These are phyloP conservation scores for Brachionus rotundiformis DNA, from an alignment of 1,140 invertebrate species.

Conservation along the genomic window DNA sequence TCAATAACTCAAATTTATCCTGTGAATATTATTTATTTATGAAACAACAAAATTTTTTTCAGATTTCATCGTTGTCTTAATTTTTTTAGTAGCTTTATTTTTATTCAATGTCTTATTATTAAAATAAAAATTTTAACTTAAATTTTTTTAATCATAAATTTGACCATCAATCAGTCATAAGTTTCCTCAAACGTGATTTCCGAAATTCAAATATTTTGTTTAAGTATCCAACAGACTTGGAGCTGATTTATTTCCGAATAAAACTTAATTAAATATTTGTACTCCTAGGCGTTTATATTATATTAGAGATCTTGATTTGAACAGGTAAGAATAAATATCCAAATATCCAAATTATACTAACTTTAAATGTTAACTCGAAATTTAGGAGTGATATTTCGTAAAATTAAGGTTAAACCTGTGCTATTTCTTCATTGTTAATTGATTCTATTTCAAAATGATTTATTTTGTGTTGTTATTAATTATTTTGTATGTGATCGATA, in stretches of 20 bases:
- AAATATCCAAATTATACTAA: too few species aligned
- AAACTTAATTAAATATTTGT: not conserved
- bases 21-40: conserved; percentile 35
- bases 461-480: not conserved
- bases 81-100: not conserved
- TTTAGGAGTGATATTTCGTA: not conserved
- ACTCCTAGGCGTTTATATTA: not conserved
- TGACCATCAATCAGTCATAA: not conserved
- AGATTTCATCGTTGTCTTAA: not conserved
- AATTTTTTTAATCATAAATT: not conserved
- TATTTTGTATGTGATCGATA: not conserved
- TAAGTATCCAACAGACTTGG: not conserved
- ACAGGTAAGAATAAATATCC: not conserved
- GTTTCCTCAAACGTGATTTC: not conserved
- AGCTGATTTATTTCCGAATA: not conserved
- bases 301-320: not conserved
- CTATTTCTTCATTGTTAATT: not conserved
- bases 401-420: conserved; percentile 21
- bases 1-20: conserved; percentile 28
- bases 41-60: not conserved
- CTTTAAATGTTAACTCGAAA: not conserved
- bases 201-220: conserved; percentile 5
- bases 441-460: not conserved
- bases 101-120: conserved; percentile 6
- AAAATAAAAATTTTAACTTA: conserved; percentile 14